These are phyloP conservation scores for Gallinago solitaria DNA, from an alignment of 2,797 vertebrate genomes.

Conservation along the genomic window DNA sequence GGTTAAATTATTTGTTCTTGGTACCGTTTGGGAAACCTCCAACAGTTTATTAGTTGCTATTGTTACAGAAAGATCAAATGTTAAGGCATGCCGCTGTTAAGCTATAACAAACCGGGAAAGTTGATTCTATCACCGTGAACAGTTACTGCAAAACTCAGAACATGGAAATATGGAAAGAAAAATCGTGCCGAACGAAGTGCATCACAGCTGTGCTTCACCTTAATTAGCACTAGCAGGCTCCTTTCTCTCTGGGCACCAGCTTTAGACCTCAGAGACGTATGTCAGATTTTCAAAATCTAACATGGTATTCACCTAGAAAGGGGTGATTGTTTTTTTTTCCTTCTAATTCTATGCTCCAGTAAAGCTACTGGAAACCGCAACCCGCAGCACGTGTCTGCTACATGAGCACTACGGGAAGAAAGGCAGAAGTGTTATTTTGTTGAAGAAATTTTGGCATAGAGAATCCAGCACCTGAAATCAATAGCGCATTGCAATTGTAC, in stretches of 20 bases:
- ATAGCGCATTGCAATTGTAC: constrained; percentile 14
- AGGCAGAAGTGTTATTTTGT: constrained; percentile 24
- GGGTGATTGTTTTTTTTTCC: not conserved
- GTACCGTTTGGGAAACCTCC: constrained; percentile 51
- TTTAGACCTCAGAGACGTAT: not conserved
- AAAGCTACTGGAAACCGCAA: constrained; percentile 24
- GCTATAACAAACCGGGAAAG: not conserved
- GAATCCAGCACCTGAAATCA: constrained; percentile 6
- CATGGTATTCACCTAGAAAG: not conserved
- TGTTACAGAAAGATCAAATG: constrained; percentile 62
- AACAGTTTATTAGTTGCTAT: constrained; percentile 33
- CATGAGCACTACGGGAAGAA: constrained; percentile 5
- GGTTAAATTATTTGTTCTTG: constrained; percentile 10
- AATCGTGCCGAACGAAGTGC: not conserved
- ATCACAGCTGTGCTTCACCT: not conserved
- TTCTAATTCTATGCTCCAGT: not conserved
- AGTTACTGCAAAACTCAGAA: not conserved
- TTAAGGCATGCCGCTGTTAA: constrained; percentile 1
- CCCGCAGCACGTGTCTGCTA: not conserved
- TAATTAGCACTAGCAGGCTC: not conserved
- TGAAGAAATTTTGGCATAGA: constrained; percentile 17
- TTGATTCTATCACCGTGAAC: not conserved
- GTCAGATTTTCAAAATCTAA: not conserved
- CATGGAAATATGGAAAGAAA: not conserved
- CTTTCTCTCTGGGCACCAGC: not conserved